Evolutionary conservation across 2,888 invertebrate species (phyloP).

Genomic region (Panorpa germanica): DNA sequence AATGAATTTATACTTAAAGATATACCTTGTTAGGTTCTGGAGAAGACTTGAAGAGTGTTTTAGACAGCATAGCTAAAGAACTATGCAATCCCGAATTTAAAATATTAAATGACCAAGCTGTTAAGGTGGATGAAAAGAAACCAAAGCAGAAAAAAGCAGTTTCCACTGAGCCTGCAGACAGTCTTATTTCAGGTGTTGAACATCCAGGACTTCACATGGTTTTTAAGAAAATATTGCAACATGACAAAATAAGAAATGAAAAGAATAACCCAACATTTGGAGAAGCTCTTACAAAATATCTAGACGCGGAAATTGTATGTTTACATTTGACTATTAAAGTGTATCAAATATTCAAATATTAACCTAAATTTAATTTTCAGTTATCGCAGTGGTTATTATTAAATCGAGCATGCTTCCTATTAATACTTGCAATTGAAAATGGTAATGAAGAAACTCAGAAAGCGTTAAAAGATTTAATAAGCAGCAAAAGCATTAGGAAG

Average conservation of each 20-base stretch:
- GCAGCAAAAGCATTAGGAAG: too few relatives aligned
- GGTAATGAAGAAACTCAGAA: slow-evolving; percentile 26
- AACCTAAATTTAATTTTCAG: slow-evolving; percentile 22
- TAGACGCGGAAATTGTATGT: slow-evolving; percentile 35
- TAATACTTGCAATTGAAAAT: slow-evolving; percentile 46
- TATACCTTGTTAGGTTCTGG: slow-evolving; percentile 13
- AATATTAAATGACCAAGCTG: slow-evolving; percentile 13
- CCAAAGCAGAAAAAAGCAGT: slow-evolving; percentile 11
- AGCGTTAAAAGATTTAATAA: slow-evolving; percentile 28
- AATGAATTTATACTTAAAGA: slow-evolving; percentile 3
- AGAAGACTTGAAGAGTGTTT: slow-evolving; percentile 23
- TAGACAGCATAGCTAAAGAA: slow-evolving; percentile 25
- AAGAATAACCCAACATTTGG: slow-evolving; percentile 34
- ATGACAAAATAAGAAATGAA: slow-evolving; percentile 31
- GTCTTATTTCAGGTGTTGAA: slow-evolving; percentile 34
- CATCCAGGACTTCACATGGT: slow-evolving; percentile 58
- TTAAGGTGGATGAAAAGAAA: slow-evolving; percentile 11
- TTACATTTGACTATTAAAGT: slow-evolving; percentile 1
- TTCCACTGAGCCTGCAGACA: slow-evolving; percentile 16
- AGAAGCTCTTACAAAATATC: slow-evolving; percentile 27
- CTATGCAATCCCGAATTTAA: slow-evolving; percentile 31
- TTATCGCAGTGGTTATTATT: slow-evolving; percentile 42
- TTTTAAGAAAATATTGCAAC: slow-evolving; percentile 51
- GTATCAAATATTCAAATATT: slow-evolving; percentile 3
- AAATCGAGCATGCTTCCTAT: slow-evolving; percentile 61